phyloP scores from a whole-genome alignment of 2,888 invertebrate species.

The Acholoe squamosa region DNA sequence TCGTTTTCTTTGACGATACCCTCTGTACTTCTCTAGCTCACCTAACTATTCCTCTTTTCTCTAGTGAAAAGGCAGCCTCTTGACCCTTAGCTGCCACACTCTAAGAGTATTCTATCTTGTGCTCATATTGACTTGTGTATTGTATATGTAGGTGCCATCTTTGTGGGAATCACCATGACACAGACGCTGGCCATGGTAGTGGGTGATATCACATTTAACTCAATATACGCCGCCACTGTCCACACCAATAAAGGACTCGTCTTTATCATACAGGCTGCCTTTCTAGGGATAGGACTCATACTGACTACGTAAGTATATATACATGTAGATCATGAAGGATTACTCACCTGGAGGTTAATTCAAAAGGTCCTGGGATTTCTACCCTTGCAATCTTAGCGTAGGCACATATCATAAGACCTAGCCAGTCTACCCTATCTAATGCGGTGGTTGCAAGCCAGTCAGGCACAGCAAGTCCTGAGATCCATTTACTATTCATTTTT shows the following conservation, averaged over 20 bases:
- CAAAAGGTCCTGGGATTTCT: too few relatives aligned
- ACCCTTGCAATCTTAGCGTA: too few relatives aligned
- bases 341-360: too few relatives aligned
- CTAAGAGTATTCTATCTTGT: too few relatives aligned
- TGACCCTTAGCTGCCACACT: too few relatives aligned
- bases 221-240: slow-evolving; percentile 1
- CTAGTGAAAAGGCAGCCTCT: too few relatives aligned
- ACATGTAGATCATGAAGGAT: too few relatives aligned
- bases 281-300: not conserved
- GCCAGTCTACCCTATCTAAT: too few relatives aligned
- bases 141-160: not conserved
- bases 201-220: not conserved
- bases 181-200: slow-evolving; percentile 26
- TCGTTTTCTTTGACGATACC: not conserved
- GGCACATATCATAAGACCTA: too few relatives aligned
- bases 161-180: not conserved
- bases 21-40: not conserved
- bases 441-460: too few relatives aligned
- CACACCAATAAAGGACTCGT: not conserved
- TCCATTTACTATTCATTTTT: too few relatives aligned
- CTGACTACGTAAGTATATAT: slow-evolving; percentile 14
- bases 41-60: not conserved
- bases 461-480: too few relatives aligned
- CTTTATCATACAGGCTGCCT: not conserved
- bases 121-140: not conserved